A percentile compares a stretch with the other conserved stretches of the same genome.
Conservation (phyloP, 2,113 vertebrate species). For the Excalfactoria chinensis region DNA sequence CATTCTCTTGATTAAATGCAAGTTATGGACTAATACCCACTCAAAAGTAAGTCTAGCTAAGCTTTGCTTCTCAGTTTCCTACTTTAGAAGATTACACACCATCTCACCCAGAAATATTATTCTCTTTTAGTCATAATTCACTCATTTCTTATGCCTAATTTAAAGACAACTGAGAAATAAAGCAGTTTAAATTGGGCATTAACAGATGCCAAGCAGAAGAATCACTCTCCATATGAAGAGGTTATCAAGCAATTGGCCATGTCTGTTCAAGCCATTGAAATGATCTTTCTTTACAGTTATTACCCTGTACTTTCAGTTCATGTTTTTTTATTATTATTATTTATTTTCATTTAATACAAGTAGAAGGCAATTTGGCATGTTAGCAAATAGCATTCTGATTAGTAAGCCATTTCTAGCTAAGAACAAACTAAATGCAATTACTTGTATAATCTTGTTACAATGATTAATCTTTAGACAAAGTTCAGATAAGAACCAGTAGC, state of each 20-base stretch:
- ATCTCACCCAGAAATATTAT: not conserved
- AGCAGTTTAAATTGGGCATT: not conserved
- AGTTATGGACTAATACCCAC: not conserved
- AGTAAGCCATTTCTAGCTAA: constrained; percentile 29
- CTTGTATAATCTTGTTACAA: constrained; percentile 8
- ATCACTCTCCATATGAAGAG: not conserved
- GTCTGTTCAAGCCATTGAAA: not conserved
- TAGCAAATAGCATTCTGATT: constrained; percentile 33
- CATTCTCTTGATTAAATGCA: not conserved
- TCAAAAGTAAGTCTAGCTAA: not conserved
- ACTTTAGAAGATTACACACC: not conserved
- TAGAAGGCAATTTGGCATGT: constrained; percentile 29
- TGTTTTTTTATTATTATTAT: not conserved
- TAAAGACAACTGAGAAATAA: not conserved
- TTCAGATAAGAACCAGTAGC: not conserved
- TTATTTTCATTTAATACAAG: constrained; percentile 15
- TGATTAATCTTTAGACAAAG: constrained; percentile 26
- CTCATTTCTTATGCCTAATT: not conserved
- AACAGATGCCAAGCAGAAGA: not conserved
- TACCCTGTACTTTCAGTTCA: constrained; percentile 19
- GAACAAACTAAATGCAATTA: constrained; percentile 1
- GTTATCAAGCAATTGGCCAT: constrained; percentile 20
- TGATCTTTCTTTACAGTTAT: constrained; percentile 32
- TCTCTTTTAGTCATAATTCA: not conserved
- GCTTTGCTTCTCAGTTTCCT: fast-evolving